Base-by-base conservation (phyloP, 2,888 invertebrate genomes). In the Mythimna lalbum region DNA sequence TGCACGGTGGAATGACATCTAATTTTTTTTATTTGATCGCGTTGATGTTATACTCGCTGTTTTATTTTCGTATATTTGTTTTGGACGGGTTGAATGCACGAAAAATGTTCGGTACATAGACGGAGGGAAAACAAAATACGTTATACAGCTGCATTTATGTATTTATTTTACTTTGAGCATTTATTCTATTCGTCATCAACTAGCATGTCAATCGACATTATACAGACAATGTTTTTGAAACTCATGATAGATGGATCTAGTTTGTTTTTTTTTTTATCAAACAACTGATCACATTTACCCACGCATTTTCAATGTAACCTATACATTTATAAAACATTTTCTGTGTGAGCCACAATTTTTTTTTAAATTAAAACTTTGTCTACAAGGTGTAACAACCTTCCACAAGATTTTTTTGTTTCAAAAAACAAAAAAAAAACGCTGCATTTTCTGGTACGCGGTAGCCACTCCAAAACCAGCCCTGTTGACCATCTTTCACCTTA, bases 21-120 rank as follows among this genome's bases (percentile, higher is more conserved):
- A 78, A 79, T 85, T 85, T 85, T 84, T 83, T 83, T 85, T 85
- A 82, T 85, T 76, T 72, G 76, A 82, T 85, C 69, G 71, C 69
- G 68, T 69, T 72, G 63, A 76, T 82, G 77, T 76, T 64, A 72
- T 75, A 55, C 61, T 70, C 57, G 21, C 63, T 59, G 60, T 72
- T 83, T 77, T 84, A 74, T 85, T 74, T 72, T 76, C 57, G 52
- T 73, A 14, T 69, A 66, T 81, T 85, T 77, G 73, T 82, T 77
- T 81, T 68, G 39, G 63, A 65, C 66, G 81, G 73, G 81, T 83
- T 81, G 81, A 84, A 78, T 70, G 81, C 49, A 80, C 83, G 83
- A 43, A 71, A 73, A 75, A 81, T 78, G 70, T 60, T 73, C 61
- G 57, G 57, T 36, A 43, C 55, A 67, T 68, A 69, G 52, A 66